These are phyloP conservation scores for Pollenia labialis DNA, from an alignment of 2,888 invertebrate genomes.

Conservation along the genomic window DNA sequence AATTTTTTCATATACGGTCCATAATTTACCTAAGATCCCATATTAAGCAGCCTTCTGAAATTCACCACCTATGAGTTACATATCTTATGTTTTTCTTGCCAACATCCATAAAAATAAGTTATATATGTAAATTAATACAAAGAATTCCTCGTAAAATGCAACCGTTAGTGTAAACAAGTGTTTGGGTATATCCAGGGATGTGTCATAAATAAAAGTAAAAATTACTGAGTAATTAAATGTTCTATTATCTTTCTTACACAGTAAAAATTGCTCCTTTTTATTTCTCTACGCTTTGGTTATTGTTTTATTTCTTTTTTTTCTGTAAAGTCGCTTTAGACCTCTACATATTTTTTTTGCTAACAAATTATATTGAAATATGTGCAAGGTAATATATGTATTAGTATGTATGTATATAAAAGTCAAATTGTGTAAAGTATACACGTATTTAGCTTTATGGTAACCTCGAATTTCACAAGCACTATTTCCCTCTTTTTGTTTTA, in stretches of 20 bases:
- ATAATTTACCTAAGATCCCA: too few species aligned
- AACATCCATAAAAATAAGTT: background rate
- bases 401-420: background rate
- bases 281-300: background rate
- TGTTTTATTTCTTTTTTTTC: background rate
- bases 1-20: too few species aligned
- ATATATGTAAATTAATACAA: background rate
- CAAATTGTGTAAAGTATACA: background rate
- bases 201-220: conserved; percentile 24
- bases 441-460: conserved; percentile 6
- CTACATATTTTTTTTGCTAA: conserved; percentile 5
- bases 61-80: too few species aligned
- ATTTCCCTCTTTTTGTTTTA: conserved; percentile 70
- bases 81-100: too few species aligned
- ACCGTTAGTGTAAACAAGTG: too few species aligned
- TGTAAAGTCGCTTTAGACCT: background rate
- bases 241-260: background rate
- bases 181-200: background rate
- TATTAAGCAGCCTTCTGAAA: too few species aligned
- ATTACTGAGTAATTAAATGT: conserved; percentile 32
- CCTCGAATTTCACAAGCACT: background rate
- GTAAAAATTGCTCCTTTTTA: background rate
- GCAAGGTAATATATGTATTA: too few species aligned
- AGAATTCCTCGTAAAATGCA: background rate
- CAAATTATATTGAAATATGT: background rate